A percentile compares a stretch with the other conserved stretches of the same genome.
Evolutionary conservation across 2,113 vertebrate species (phyloP).

Genomic region (Mirza zaza): DNA sequence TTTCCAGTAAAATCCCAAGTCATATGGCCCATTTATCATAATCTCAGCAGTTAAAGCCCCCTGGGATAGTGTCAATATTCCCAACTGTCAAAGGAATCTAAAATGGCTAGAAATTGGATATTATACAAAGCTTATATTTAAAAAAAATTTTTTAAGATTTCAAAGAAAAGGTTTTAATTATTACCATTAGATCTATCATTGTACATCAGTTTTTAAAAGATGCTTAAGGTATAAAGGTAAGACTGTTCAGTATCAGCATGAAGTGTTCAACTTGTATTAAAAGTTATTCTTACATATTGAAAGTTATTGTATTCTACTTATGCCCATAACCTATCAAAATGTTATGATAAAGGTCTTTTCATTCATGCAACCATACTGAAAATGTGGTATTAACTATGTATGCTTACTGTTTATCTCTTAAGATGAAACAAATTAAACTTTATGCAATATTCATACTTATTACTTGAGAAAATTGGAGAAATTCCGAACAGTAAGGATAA

Average conservation of each 20-base stretch:
- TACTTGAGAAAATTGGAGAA: not conserved
- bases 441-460: not conserved
- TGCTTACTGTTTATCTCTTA: not conserved
- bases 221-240: not conserved
- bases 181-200: not conserved
- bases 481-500: not conserved
- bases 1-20: conserved; percentile 17
- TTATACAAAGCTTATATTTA: not conserved
- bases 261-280: not conserved
- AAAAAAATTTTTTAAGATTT: not conserved
- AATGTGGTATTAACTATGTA: not conserved
- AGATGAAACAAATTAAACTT: not conserved
- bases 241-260: not conserved
- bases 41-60: not conserved
- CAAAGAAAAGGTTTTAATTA: not conserved
- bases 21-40: not conserved
- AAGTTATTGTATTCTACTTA: not conserved
- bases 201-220: not conserved
- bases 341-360: not conserved
- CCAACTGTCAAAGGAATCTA: not conserved
- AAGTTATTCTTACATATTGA: not conserved
- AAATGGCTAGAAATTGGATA: not conserved
- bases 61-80: not conserved
- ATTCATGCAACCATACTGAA: not conserved
- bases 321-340: not conserved